Evolutionary conservation across 2,888 invertebrate species (phyloP), one percentile per base, ranked within the genome.

Genomic region (Lepidochrysops patricia): DNA sequence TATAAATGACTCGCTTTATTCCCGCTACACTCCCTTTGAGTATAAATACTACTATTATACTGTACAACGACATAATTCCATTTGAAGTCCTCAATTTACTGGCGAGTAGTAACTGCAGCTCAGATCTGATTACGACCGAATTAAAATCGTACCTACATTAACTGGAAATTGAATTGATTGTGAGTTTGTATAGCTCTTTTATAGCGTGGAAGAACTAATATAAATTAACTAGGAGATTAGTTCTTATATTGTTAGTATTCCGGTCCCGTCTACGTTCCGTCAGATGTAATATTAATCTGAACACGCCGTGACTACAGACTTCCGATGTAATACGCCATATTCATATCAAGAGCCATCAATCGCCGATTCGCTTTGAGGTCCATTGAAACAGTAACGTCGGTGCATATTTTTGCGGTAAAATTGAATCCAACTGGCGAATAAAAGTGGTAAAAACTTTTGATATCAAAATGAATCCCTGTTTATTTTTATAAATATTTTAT

Each of bases 1-100:
- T 64, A 64, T 68, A 71, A 75, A 75, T 69, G 72, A 70, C 66
- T 62, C 49, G 63, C 61, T 63, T 66, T 61, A 61, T 65, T 60
- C 62, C 60, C 58, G 32, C 58, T 61, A 29, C 58, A 61, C 52
- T 57, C 35, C 50, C 57, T 52, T 61, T 61, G 57, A 61, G 29
- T 57, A 52, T 57, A 49, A 58, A 58, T 58, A 58, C 58, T 34
- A 50, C 58, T 50, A 58, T 58, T 58, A 50, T 58, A 26, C 50
- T 12, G 32, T 34, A 35, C 34, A 50, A 52, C 35, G 52, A 15
- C 27, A 35, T 52, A 59, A 52, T 59, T 52, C 34, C 58, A 52
- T 52, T 58, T 52, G 13, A 27, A 50, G 26, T 15, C 34, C 34
- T 50, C 26, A 50, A 27, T 59, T 52, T 29, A 32, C 54, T 54